A percentile compares a stretch with the other conserved stretches of the same genome.
Conservation (phyloP, 2,888 invertebrate genomes). For the Capitulum mitella region DNA sequence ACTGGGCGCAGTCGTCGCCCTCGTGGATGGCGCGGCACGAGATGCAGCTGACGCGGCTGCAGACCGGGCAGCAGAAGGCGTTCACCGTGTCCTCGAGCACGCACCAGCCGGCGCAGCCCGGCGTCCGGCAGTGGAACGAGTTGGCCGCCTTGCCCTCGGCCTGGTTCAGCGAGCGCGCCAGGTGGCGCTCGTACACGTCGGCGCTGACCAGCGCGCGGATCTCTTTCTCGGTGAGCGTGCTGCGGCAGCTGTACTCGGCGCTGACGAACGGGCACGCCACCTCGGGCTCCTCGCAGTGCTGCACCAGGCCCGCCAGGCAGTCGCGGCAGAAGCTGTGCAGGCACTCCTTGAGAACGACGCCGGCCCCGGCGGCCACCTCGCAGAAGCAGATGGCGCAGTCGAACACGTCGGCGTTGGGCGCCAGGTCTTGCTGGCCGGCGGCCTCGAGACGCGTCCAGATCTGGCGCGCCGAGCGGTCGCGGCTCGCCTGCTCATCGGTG, state of each 20-base stretch:
- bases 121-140: constrained; percentile 83
- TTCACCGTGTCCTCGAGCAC: constrained; percentile 79
- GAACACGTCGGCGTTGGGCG: constrained; percentile 62
- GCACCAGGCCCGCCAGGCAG: constrained; percentile 63
- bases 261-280: constrained; percentile 75
- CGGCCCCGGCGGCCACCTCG: constrained; percentile 56
- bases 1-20: constrained; percentile 69
- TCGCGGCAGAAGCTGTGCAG: constrained; percentile 74
- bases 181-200: constrained; percentile 66
- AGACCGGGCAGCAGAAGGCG: constrained; percentile 75
- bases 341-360: constrained; percentile 74
- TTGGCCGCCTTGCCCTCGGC: constrained; percentile 67
- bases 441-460: background rate
- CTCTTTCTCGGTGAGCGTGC: constrained; percentile 72
- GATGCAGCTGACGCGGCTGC: constrained; percentile 69
- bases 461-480: background rate
- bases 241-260: constrained; percentile 62
- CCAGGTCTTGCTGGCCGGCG: constrained; percentile 38
- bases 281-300: constrained; percentile 49
- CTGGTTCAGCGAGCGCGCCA: constrained; percentile 67
- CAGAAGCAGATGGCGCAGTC: constrained; percentile 76
- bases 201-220: constrained; percentile 67
- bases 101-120: constrained; percentile 83
- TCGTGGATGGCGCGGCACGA: constrained; percentile 80
- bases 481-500: background rate